Evolutionary conservation across 2,113 vertebrate species (phyloP).

Genomic region (Malurus elegans): DNA sequence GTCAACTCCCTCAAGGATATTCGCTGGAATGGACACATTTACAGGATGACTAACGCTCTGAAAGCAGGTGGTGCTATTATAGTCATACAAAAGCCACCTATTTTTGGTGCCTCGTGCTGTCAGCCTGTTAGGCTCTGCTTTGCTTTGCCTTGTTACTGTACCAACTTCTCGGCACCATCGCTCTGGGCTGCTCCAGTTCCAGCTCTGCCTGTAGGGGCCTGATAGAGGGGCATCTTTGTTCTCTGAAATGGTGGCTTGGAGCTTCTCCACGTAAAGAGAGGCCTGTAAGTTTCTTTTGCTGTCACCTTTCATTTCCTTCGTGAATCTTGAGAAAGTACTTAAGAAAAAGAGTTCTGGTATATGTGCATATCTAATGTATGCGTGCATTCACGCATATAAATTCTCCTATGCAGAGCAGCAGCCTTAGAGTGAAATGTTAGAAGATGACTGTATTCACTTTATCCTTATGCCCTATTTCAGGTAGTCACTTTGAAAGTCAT

Average conservation of each 20-base stretch:
- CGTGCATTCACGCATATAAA: background rate
- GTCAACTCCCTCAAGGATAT: constrained; percentile 63
- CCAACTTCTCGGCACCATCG: constrained; percentile 20
- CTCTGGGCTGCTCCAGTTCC: background rate
- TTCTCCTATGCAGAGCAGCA: background rate
- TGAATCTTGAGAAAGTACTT: background rate
- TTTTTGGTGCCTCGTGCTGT: constrained; percentile 52
- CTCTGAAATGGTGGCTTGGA: background rate
- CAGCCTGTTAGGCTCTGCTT: constrained; percentile 36
- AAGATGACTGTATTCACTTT: background rate
- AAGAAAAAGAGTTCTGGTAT: background rate
- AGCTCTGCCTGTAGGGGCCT: background rate
- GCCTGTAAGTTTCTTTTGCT: background rate
- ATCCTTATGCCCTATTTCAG: background rate
- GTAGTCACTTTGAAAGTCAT: background rate
- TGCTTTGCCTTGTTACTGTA: constrained; percentile 36
- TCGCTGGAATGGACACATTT: constrained; percentile 58
- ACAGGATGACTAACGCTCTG: constrained; percentile 51
- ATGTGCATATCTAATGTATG: background rate
- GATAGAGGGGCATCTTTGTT: constrained; percentile 33
- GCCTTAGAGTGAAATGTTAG: background rate
- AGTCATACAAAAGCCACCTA: constrained; percentile 60
- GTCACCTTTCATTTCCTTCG: background rate
- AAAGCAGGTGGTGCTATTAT: constrained; percentile 64
- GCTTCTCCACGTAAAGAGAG: background rate